Base-by-base conservation (phyloP, 2,888 invertebrate species). In the Hydrotaea diabolus region DNA sequence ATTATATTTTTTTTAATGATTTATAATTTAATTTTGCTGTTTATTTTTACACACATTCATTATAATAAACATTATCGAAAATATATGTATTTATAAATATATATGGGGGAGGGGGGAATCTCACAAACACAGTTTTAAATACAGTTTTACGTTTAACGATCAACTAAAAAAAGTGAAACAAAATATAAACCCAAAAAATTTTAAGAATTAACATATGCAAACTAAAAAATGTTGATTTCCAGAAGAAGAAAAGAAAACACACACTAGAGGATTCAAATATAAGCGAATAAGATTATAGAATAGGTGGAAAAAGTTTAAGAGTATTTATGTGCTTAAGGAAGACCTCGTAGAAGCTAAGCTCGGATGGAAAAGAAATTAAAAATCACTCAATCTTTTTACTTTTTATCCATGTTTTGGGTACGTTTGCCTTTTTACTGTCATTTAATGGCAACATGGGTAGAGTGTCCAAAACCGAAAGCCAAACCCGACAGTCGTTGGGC, bases 61-160 rank as follows among this genome's bases (percentile, higher is more conserved):
- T 78, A 80, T 78, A 75, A 75, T 78, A 75, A 75, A 77, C 53
- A 83, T 77, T 59, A 74, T 46, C 72, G 23, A 71, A 49, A 9
- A 46, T 8, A 77, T 26, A 59, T 59, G 15, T 11, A 31, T 62
- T 13, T 49, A 49, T 49, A 31, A 7, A 36, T n/a, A 62, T 62
- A 59, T 31, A 15, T 15, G 36, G 36, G 17, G 36, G 62, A 36
- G 11, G 66, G 73, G 15, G 53, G 73, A 80, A 53, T 85, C 77
- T 74, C 77, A 84, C 77, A 85, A 85, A 85, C 82, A 85, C 85
- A 85, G 82, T 85, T 85, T 85, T 69, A 82, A 85, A 85, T 82
- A 85, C 82, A 85, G 85, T 82, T 85, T 85, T 85, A 85, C 85
- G 79, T 77, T 82, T 77, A 82, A 64, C 69, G 23, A 80, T 76